Conservation (phyloP, 2,888 invertebrate species). For the Ennomos quercinarius region DNA sequence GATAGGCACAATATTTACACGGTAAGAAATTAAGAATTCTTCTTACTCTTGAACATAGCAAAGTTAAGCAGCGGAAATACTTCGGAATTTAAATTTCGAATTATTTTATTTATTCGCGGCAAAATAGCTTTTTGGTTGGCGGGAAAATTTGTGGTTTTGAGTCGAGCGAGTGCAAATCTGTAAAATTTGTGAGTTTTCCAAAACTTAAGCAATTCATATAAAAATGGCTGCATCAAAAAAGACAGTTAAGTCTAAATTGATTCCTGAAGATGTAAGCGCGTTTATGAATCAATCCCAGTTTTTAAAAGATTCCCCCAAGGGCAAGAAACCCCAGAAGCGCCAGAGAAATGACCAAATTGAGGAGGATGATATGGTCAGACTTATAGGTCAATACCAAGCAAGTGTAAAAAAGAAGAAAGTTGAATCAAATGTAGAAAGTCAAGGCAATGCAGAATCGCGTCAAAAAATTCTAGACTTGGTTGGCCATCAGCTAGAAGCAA, state of each 20-base stretch:
- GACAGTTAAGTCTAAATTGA: conserved; percentile 57
- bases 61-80: not conserved
- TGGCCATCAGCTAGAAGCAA: conserved; percentile 61
- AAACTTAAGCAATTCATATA: too few relatives aligned
- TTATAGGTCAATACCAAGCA: conserved; percentile 55
- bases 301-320: conserved; percentile 58
- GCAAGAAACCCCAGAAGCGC: conserved; percentile 59
- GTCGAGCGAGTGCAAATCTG: too few relatives aligned
- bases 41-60: too few relatives aligned
- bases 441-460: conserved; percentile 59
- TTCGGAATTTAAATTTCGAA: conserved; percentile 2
- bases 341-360: conserved; percentile 48
- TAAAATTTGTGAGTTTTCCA: too few relatives aligned
- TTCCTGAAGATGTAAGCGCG: conserved; percentile 60
- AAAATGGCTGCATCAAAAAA: conserved; percentile 62
- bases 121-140: conserved; percentile 1
- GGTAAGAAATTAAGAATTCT: conserved; percentile 71
- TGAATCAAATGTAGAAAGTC: conserved; percentile 52
- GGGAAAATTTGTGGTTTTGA: conserved; percentile 3
- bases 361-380: conserved; percentile 57
- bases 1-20: conserved; percentile 89
- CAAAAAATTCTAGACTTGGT: conserved; percentile 67
- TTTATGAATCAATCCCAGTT: conserved; percentile 62
- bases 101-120: conserved; percentile 1
- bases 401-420: conserved; percentile 62